Conservation (phyloP, 2,797 vertebrate species). For the Diplodus puntazzo region DNA sequence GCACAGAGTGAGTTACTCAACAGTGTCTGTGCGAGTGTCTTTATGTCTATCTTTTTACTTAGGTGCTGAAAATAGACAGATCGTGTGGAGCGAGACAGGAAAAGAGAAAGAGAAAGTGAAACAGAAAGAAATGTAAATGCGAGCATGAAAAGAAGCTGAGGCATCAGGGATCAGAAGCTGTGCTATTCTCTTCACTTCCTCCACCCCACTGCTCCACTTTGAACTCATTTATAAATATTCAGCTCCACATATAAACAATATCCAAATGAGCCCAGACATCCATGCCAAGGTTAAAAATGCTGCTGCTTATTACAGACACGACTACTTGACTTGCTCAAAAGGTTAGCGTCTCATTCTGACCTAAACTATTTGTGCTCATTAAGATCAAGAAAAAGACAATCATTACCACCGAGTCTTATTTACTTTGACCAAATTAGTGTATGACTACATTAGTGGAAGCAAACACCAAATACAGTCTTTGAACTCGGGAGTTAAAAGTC, state of each 20-base stretch:
- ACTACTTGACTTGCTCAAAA: conserved; percentile 76
- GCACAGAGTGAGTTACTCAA: conserved; percentile 49
- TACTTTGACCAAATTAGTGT: conserved; percentile 75
- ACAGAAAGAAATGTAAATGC: conserved; percentile 79
- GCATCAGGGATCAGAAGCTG: conserved; percentile 80
- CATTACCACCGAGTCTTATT: conserved; percentile 73
- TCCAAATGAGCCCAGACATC: conserved; percentile 80
- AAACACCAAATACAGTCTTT: conserved; percentile 67
- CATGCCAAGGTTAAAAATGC: conserved; percentile 84
- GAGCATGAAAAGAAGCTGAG: conserved; percentile 78
- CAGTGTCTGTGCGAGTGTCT: conserved; percentile 52
- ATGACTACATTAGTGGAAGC: conserved; percentile 62
- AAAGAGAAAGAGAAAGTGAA: conserved; percentile 67
- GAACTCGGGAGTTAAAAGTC: conserved; percentile 73
- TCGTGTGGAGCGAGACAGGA: conserved; percentile 66
- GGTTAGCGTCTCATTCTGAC: conserved; percentile 75
- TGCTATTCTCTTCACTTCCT: conserved; percentile 80
- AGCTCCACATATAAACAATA: conserved; percentile 81
- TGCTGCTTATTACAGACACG: conserved; percentile 71
- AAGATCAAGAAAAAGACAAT: conserved; percentile 79
- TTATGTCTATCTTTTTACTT: conserved; percentile 54
- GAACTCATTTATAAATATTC: conserved; percentile 86
- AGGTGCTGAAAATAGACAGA: conserved; percentile 81
- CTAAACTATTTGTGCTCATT: conserved; percentile 78
- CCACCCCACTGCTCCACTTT: conserved; percentile 83